Conservation (phyloP, 2,888 invertebrate species). For the Eupithecia insigniata region DNA sequence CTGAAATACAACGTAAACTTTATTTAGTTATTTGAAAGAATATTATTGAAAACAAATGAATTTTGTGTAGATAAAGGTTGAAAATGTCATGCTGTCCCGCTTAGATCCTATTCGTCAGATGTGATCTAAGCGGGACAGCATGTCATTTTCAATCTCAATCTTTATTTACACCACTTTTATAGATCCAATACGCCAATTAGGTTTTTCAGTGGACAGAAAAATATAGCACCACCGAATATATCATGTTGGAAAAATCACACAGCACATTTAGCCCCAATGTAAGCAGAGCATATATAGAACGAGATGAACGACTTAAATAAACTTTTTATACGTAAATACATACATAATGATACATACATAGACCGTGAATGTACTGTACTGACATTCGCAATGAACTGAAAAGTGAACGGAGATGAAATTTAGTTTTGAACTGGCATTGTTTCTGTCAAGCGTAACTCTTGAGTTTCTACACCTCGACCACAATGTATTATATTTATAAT, state of each 20-base stretch:
- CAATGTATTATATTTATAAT: not conserved
- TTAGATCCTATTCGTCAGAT: too few relatives aligned
- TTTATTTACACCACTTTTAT: too few relatives aligned
- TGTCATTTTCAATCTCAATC: too few relatives aligned
- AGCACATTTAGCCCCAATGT: not conserved
- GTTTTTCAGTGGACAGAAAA: not conserved
- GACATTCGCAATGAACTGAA: not conserved
- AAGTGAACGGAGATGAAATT: not conserved
- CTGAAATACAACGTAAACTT: conserved; percentile 56
- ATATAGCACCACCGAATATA: not conserved
- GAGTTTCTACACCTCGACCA: not conserved
- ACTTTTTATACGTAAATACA: not conserved
- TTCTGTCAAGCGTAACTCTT: not conserved
- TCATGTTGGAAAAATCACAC: not conserved
- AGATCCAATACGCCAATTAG: not conserved
- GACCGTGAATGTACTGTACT: not conserved
- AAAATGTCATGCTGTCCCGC: too few relatives aligned
- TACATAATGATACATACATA: not conserved
- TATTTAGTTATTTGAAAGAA: not conserved
- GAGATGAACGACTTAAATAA: not conserved
- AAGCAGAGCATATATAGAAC: not conserved
- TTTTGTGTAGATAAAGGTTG: too few relatives aligned
- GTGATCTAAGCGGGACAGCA: too few relatives aligned
- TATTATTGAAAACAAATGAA: not conserved
- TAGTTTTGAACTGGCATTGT: not conserved